Conservation (phyloP, 37 sponge, comb jelly and placozoan species). For the Geodia barretti region DNA sequence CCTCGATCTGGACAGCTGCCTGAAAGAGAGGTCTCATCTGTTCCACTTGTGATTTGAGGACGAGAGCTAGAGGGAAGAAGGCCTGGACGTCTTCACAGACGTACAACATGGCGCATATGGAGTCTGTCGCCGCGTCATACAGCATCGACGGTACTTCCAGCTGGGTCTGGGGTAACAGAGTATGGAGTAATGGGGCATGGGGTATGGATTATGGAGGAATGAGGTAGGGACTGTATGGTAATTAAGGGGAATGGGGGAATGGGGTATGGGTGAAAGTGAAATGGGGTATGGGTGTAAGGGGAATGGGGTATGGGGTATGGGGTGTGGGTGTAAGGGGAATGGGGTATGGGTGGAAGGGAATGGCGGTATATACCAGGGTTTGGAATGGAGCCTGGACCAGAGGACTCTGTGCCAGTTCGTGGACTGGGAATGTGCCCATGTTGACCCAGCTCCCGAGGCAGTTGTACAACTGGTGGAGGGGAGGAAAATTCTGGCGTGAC, state of each 20-base stretch:
- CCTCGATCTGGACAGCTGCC: slow-evolving; percentile 63
- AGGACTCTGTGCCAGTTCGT: slow-evolving; percentile 54
- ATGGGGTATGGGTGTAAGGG: neutral
- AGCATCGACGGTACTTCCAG: slow-evolving; percentile 41
- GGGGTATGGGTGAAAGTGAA: neutral
- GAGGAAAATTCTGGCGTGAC: neutral
- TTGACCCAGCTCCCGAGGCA: slow-evolving; percentile 81
- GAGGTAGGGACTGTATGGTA: too few species aligned
- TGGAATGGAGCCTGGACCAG: slow-evolving; percentile 62
- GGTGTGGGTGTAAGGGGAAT: neutral
- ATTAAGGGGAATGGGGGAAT: neutral
- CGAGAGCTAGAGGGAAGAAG: slow-evolving; percentile 29
- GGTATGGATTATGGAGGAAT: neutral
- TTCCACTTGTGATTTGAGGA: slow-evolving; percentile 35
- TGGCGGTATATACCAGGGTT: slow-evolving; percentile 50
- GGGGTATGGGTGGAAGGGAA: neutral
- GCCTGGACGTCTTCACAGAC: slow-evolving; percentile 53
- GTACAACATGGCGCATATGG: slow-evolving; percentile 58
- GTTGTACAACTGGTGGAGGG: slow-evolving; percentile 34
- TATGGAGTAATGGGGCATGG: neutral
- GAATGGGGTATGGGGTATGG: neutral
- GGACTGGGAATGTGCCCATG: slow-evolving; percentile 62
- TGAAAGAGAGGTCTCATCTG: slow-evolving; percentile 55
- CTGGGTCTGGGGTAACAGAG: slow-evolving; percentile 54
- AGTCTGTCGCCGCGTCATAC: slow-evolving; percentile 67